phyloP scores from a whole-genome alignment of 1,140 invertebrate species.

The Zaprionus tsacasi region DNA sequence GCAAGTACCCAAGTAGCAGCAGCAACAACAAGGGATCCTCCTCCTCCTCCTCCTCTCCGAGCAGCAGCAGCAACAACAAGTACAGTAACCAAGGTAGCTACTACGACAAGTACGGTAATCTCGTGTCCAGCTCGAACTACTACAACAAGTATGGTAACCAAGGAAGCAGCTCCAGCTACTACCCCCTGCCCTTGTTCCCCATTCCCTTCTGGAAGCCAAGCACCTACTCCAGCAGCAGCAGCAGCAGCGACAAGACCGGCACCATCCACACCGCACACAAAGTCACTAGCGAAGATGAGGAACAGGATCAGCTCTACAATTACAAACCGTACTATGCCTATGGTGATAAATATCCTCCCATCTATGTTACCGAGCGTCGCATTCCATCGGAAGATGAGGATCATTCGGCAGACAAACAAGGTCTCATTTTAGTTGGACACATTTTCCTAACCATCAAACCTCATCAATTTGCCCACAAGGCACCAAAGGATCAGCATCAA shows the following conservation, averaged over 20 bases:
- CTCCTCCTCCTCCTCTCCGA: neutral
- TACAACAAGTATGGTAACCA: constrained; percentile 13
- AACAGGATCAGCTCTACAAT: constrained; percentile 8
- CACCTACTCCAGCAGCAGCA: neutral
- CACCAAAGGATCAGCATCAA: neutral
- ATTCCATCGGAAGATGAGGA: neutral
- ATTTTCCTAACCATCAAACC: constrained; percentile 31
- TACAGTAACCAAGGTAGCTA: neutral
- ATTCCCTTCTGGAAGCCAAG: constrained; percentile 61
- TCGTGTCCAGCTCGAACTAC: neutral
- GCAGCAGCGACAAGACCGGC: neutral
- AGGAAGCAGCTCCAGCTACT: constrained; percentile 13
- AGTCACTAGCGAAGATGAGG: neutral
- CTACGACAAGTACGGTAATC: constrained; percentile 14
- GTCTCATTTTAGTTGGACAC: constrained; percentile 33
- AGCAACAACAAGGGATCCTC: neutral
- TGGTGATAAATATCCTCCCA: neutral
- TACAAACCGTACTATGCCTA: constrained; percentile 15
- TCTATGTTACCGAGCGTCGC: constrained; percentile 17
- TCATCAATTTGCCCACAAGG: neutral
- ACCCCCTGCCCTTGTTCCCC: constrained; percentile 52
- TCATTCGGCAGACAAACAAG: neutral
- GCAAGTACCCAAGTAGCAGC: neutral
- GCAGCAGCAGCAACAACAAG: neutral
- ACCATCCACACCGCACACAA: too few relatives aligned